Evolutionary conservation across 2,797 vertebrate species (phyloP).

Genomic region (Macropodus opercularis): DNA sequence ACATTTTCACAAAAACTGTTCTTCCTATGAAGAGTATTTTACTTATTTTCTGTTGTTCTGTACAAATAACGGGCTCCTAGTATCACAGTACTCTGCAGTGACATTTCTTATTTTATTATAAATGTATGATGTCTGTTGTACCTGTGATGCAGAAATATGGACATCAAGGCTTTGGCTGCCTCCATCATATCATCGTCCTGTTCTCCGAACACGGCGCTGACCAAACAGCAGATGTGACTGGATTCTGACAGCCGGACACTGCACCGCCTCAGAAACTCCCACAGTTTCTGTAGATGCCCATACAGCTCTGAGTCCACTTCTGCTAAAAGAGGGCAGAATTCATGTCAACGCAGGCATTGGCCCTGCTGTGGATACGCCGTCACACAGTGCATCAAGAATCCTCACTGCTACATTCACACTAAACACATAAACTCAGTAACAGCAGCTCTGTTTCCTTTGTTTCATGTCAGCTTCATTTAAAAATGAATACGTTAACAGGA

Average conservation of each 20-base stretch:
- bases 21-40: too few species aligned
- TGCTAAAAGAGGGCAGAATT: constrained; percentile 15
- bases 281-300: constrained; percentile 61
- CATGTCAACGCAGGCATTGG: not conserved
- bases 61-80: too few species aligned
- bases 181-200: constrained; percentile 98
- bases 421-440: too few species aligned
- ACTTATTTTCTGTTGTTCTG: too few species aligned
- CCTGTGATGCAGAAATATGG: constrained; percentile 82
- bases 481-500: too few species aligned
- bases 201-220: constrained; percentile 87
- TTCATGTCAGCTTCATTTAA: too few species aligned
- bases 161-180: constrained; percentile 83
- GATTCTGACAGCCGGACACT: constrained; percentile 35
- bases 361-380: not conserved
- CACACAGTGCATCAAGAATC: not conserved
- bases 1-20: too few species aligned
- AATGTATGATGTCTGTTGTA: constrained; percentile 22
- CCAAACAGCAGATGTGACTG: constrained; percentile 85
- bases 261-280: constrained; percentile 80
- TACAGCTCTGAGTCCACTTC: constrained; percentile 32
- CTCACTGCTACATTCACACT: too few species aligned
- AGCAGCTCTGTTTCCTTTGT: too few species aligned
- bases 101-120: too few species aligned
- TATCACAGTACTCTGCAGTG: too few species aligned